Evolutionary conservation across 2,797 vertebrate species (phyloP).

Genomic region (Macroramphosus scolopax): DNA sequence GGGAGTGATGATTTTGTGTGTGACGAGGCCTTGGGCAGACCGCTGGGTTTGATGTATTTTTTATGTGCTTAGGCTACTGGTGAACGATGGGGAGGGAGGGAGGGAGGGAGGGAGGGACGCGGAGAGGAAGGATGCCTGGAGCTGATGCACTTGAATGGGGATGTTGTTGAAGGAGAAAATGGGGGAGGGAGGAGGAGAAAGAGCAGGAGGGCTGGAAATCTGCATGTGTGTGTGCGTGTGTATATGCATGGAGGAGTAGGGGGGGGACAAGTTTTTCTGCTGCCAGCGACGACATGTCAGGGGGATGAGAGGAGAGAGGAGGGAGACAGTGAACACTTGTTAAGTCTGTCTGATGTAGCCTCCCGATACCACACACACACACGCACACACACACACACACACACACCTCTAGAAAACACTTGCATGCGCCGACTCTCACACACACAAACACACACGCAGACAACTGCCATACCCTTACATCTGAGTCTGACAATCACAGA

Average conservation of each 20-base stretch:
- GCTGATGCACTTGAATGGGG: constrained; percentile 78
- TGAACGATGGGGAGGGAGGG: constrained; percentile 64
- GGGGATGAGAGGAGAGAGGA: constrained; percentile 62
- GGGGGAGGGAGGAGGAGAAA: constrained; percentile 6
- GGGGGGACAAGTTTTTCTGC: constrained; percentile 45
- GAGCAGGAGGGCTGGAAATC: constrained; percentile 11
- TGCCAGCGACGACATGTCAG: constrained; percentile 75
- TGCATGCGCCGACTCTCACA: constrained; percentile 5
- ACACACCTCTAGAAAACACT: constrained; percentile 35
- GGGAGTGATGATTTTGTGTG: constrained; percentile 72
- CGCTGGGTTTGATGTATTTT: constrained; percentile 83
- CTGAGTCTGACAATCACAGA: constrained; percentile 33
- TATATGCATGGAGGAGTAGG: constrained; percentile 6
- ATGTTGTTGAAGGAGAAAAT: constrained; percentile 78
- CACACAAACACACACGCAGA: no score
- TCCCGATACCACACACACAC: constrained; percentile 44
- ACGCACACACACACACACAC: no score
- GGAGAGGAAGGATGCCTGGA: constrained; percentile 76
- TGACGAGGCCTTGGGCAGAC: constrained; percentile 73
- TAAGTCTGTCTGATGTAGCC: constrained; percentile 77
- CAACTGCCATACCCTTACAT: no score
- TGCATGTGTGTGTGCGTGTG: constrained; percentile 15
- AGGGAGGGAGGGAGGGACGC: constrained; percentile 34
- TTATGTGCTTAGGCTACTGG: constrained; percentile 80
- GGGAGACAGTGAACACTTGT: constrained; percentile 68